Base-by-base conservation (phyloP, 2,888 invertebrate species). In the Smittia aterrima region DNA sequence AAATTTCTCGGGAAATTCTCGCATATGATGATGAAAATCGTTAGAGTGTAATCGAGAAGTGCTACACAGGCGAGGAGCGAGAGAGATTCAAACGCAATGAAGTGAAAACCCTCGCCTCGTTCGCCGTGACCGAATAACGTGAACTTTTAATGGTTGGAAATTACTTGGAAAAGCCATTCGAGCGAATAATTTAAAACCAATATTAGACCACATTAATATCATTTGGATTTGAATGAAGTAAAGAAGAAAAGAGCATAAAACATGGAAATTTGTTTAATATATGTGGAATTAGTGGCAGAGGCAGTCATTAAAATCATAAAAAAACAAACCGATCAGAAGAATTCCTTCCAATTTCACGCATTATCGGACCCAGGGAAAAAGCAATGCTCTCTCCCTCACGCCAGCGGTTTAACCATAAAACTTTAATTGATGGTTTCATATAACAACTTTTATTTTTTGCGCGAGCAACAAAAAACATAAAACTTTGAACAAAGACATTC, bases 341-440 rank as follows among this genome's bases (percentile, higher is more conserved):
- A 47, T 64, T 64, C n/a, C 64, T 20, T 24, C 22, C 64, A 64
- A 64, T 64, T 64, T 64, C 64, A 64, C 64, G 64, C 64, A 64
- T 64, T 64, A 64, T 64, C 25, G 64, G 38, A 38, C 9, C 9
- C 6, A 38, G 38, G 38, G 38, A 9, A 38, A 38, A 38, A 38
- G 4, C 9, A 9, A 38, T 7, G 53, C n/a, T 16, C n/a, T n/a
- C n/a, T 53, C 3, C 53, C 11, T 13, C 3, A 13, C 53, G 18
- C 53, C 6, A 38, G 38, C 38, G 38, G 38, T 38, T 38, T 38
- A 4, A 38, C 4, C 38, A 38, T 38, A 38, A 38, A 38, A 38
- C 38, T 38, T 38, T 38, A 38, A 38, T 38, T 38, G 38, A 38
- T 38, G 38, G 38, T 38, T 38, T 38, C 38, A 38, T 38, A 4